Base-by-base conservation (phyloP, 2,888 invertebrate genomes). In the Caenorhabditis panamensis region DNA sequence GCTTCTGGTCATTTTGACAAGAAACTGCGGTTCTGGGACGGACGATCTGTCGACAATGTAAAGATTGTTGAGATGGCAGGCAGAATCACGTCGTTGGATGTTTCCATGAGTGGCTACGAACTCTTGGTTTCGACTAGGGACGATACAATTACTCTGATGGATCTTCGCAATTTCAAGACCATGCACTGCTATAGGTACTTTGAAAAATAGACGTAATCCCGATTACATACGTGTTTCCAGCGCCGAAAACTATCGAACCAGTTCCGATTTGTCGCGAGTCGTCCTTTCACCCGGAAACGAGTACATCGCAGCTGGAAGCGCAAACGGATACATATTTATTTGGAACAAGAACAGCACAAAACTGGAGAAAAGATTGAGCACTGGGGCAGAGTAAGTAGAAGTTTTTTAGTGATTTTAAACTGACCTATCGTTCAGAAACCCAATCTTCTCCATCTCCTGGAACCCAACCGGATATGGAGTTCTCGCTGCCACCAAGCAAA, bases 11-110 rank as follows among this genome's bases (percentile, higher is more conserved):
- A 99, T 93, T 97, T 95, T 92, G 99, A 99, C 93, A 97, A 96
- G 92, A 95, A 95, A 90, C 95, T 99, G 88, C 94, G 97, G 66
- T 92, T 99, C 92, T 99, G 97, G 97, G 99, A 99, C 92, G 95
- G 95, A 82, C 94, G 98, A 88, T 63, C 64, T n/a, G 94, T 94
- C 81, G 91, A 91, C 66, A 91, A 91, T 24, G 95, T 95, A 91
- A 95, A 96, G 92, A 95, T 96, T 83, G 92, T 94, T 2, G 75
- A 71, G 8, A 51, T 82, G 66, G 67, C 47, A 4, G 67, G 67
- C 1, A 53, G 64, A 37, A 76, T 82, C 26, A 82, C 82, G 13
- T 82, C 83, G n/a, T 47, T 84, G 16, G 76, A 76, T 56, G 62
- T 83, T n/a, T 78, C 84, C 5, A 66, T 63, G 63, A 84, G 75